These are phyloP conservation scores for Parnassius glacialis DNA, from an alignment of 2,888 invertebrate species.

Conservation along the genomic window DNA sequence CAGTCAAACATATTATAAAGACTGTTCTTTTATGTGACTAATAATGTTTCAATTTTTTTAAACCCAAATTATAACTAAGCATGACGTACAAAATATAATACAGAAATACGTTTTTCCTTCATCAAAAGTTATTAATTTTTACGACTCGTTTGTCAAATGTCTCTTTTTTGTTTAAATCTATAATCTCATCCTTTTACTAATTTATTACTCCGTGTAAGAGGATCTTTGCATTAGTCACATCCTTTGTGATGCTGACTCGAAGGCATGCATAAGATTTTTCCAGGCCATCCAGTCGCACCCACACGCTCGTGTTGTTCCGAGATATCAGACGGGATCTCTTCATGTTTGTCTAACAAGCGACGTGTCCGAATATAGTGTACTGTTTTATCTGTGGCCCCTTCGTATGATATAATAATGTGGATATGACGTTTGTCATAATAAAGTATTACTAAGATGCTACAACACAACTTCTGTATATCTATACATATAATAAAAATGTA, in stretches of 20 bases:
- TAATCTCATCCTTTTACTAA: conserved; percentile 51
- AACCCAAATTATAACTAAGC: too few species aligned
- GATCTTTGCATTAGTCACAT: conserved; percentile 53
- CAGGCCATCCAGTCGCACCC: conserved; percentile 62
- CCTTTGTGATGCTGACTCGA: conserved; percentile 40
- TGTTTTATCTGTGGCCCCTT: conserved; percentile 57
- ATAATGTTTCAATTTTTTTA: too few species aligned
- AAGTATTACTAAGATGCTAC: too few species aligned
- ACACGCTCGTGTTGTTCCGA: conserved; percentile 66
- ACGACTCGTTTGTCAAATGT: conserved; percentile 7
- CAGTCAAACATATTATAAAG: too few species aligned
- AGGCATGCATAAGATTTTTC: conserved; percentile 36
- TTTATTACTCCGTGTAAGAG: conserved; percentile 53
- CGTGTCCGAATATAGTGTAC: conserved; percentile 76
- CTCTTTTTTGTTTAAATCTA: conserved; percentile 34
- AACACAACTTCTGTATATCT: too few species aligned
- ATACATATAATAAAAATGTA: too few species aligned
- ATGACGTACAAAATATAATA: too few species aligned
- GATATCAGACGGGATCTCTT: conserved; percentile 69
- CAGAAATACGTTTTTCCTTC: background rate
- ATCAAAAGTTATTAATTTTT: conserved; percentile 4
- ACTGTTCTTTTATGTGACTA: too few species aligned
- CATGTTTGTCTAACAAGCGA: conserved; percentile 79
- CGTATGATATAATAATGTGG: conserved; percentile 40
- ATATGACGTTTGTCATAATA: conserved; percentile 30